phyloP scores from a whole-genome alignment of 2,113 vertebrate genomes.

The Nothocercus nigrocapillus region DNA sequence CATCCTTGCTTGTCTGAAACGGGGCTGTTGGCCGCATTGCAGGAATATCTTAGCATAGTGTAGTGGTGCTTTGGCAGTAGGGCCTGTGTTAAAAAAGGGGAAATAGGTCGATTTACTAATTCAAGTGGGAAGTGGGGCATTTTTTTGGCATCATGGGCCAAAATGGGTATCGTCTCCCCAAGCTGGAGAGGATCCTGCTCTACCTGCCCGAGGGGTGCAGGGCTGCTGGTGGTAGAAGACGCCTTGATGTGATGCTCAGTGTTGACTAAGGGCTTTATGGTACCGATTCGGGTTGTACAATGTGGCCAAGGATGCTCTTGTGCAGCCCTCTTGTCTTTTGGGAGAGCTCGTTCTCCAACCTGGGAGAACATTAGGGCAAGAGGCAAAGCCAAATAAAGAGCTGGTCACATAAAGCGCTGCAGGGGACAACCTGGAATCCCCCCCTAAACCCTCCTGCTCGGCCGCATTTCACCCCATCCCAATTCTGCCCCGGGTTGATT shows the following conservation, averaged over 20 bases:
- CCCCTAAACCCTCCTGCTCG: not conserved
- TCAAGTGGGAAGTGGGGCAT: not conserved
- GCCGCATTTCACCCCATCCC: no score
- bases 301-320: not conserved
- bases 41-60: not conserved
- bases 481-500: not conserved
- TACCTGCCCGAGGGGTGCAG: not conserved
- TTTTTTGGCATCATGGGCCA: no score
- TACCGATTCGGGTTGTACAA: not conserved
- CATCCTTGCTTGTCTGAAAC: accelerated
- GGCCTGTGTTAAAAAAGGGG: not conserved
- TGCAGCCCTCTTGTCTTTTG: accelerated
- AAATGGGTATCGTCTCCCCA: no score
- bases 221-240: not conserved
- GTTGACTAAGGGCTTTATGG: not conserved
- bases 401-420: no score
- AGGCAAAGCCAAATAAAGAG: not conserved
- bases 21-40: accelerated
- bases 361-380: no score
- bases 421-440: no score
- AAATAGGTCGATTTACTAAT: not conserved
- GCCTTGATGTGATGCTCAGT: not conserved
- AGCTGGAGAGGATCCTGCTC: not conserved
- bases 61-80: accelerated
- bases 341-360: not conserved